Conservation (phyloP, 2,888 invertebrate species). For the Dilophus febrilis region DNA sequence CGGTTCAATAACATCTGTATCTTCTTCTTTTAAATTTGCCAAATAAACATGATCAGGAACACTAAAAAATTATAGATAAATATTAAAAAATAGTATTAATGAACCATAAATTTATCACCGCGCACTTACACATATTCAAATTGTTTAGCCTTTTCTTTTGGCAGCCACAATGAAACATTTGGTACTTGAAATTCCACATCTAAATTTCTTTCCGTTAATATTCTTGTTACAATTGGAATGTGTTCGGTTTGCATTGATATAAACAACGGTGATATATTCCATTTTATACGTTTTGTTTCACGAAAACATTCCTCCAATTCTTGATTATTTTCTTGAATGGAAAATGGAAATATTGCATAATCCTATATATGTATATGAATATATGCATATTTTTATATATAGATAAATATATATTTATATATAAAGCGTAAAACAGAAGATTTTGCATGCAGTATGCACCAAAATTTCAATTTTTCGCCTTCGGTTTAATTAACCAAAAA, state of each 20-base stretch:
- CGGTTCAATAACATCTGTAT: background rate
- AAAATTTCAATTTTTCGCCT: too few relatives aligned
- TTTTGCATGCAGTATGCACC: too few relatives aligned
- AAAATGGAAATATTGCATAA: background rate
- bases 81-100: too few relatives aligned
- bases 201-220: background rate
- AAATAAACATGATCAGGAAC: background rate
- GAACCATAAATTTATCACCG: too few relatives aligned
- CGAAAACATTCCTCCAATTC: background rate
- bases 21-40: background rate
- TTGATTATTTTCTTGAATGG: background rate
- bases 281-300: background rate
- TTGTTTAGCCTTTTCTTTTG: background rate
- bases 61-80: too few relatives aligned
- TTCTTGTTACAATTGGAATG: background rate
- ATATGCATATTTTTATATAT: too few relatives aligned
- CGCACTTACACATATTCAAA: background rate
- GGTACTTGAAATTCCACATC: background rate
- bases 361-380: background rate
- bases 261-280: background rate
- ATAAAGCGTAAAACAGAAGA: too few relatives aligned
- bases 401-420: too few relatives aligned
- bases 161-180: background rate
- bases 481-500: too few relatives aligned
- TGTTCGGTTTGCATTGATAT: background rate